Conservation (phyloP, 1,140 invertebrate genomes). For the Papilio machaon region DNA sequence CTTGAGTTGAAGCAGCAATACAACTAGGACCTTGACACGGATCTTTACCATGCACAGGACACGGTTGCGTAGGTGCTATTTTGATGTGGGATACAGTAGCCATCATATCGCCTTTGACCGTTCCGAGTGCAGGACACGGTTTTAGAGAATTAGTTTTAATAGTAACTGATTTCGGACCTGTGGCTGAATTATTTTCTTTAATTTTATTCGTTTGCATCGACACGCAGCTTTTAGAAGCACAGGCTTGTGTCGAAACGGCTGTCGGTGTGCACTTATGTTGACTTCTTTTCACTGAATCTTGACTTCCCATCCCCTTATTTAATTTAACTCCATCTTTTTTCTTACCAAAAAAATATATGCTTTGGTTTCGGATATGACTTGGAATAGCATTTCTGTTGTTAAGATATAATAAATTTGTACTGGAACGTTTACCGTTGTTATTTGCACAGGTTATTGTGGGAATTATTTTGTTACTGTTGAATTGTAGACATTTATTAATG, state of each 20-base stretch:
- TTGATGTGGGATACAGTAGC: slow-evolving; percentile 70
- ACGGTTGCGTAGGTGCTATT: slow-evolving; percentile 64
- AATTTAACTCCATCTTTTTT: slow-evolving; percentile 54
- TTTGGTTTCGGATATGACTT: slow-evolving; percentile 46
- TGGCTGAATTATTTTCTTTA: slow-evolving; percentile 48
- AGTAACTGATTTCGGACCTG: slow-evolving; percentile 55
- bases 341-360: slow-evolving; percentile 66
- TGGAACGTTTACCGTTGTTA: neutral
- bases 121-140: slow-evolving; percentile 53
- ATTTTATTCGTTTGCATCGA: slow-evolving; percentile 45
- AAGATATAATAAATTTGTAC: slow-evolving; percentile 37
- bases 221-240: slow-evolving; percentile 27
- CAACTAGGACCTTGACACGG: slow-evolving; percentile 71
- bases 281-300: slow-evolving; percentile 44
- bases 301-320: slow-evolving; percentile 64
- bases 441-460: slow-evolving; percentile 49
- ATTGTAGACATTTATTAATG: slow-evolving; percentile 75
- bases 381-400: slow-evolving; percentile 35
- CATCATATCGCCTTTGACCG: slow-evolving; percentile 61
- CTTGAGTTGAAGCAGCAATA: slow-evolving; percentile 54
- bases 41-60: slow-evolving; percentile 63
- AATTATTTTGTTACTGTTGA: slow-evolving; percentile 41
- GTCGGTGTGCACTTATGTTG: slow-evolving; percentile 2
- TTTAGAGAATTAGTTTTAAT: slow-evolving; percentile 59
- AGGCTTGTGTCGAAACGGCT: slow-evolving; percentile 31